Percentiles rank a stretch among this genome's conserved stretches.
These are phyloP conservation scores for Dryocosmus kuriphilus DNA, from an alignment of 2,888 invertebrate species.

Conservation along the genomic window DNA sequence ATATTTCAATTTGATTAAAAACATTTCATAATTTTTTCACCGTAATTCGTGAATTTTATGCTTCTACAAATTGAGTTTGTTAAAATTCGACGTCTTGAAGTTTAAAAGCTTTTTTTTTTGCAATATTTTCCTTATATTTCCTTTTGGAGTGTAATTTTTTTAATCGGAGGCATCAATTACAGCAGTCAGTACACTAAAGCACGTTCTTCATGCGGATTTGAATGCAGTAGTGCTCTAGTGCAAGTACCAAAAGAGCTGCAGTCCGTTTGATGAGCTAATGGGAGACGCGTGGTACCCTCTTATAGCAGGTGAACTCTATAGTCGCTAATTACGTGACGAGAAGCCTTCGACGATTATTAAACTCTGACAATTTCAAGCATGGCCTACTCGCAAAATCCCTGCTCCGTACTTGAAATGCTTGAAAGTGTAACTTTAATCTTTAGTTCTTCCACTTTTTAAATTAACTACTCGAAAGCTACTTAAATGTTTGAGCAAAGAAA, in stretches of 20 bases:
- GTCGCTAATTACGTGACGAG: background rate
- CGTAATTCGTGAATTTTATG: too few relatives aligned
- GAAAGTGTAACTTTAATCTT: background rate
- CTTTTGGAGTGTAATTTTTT: too few relatives aligned
- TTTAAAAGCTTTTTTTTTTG: too few relatives aligned
- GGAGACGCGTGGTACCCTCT: background rate
- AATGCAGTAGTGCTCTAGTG: background rate
- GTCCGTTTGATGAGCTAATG: background rate
- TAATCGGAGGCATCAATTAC: too few relatives aligned
- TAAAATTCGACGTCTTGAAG: too few relatives aligned
- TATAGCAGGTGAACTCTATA: constrained; percentile 12
- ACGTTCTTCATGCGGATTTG: background rate
- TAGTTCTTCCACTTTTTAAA: too few relatives aligned
- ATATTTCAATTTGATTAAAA: too few relatives aligned
- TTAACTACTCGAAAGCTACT: too few relatives aligned
- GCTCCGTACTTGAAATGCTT: background rate
- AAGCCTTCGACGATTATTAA: background rate
- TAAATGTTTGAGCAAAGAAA: too few relatives aligned
- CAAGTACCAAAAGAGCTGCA: background rate
- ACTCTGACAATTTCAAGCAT: background rate
- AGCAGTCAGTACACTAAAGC: background rate
- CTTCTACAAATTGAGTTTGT: too few relatives aligned
- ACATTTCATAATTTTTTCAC: too few relatives aligned
- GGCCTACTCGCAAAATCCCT: background rate
- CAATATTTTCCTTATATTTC: too few relatives aligned